Percentiles rank a stretch among this genome's conserved stretches.
Conservation (phyloP, 1,140 invertebrate species). For the Nebria ingens region DNA sequence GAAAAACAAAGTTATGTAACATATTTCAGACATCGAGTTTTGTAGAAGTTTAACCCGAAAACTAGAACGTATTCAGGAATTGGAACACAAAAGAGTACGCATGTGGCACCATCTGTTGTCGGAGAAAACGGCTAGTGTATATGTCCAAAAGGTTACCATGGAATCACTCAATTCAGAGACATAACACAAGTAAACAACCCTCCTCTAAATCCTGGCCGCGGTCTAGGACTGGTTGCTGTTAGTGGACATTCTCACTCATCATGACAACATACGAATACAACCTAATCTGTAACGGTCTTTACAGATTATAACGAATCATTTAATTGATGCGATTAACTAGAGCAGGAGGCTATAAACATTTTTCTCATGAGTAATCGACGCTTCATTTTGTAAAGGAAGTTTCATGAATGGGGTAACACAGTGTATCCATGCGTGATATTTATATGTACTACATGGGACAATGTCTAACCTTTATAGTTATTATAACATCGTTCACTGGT, state of each 20-base stretch:
- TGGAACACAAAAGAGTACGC: background rate
- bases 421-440: no score
- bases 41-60: background rate
- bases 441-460: no score
- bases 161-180: background rate
- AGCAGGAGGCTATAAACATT: no score
- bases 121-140: background rate
- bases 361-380: no score
- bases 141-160: background rate
- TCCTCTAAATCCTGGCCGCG: background rate
- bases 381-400: no score
- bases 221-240: background rate
- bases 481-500: no score
- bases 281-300: background rate
- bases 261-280: conserved; percentile 7
- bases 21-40: background rate
- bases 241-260: background rate
- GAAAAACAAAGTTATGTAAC: background rate
- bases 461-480: no score
- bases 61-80: background rate
- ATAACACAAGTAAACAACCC: background rate
- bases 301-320: conserved; percentile 28
- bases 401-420: no score
- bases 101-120: background rate
- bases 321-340: conserved; percentile 27